These are phyloP conservation scores for Bombus sylvicola DNA, from an alignment of 1,140 invertebrate species.

Conservation along the genomic window DNA sequence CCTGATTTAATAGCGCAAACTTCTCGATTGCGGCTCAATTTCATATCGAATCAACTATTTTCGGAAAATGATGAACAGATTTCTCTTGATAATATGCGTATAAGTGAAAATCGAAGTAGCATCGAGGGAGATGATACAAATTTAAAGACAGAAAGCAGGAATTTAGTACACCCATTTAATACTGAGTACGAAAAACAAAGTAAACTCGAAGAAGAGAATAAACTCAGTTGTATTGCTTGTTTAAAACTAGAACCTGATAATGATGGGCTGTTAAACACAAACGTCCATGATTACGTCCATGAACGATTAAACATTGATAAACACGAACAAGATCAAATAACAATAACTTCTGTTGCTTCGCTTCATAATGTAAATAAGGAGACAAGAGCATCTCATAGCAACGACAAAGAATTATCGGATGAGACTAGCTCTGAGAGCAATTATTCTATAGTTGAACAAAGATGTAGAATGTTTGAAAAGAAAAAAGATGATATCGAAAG, in stretches of 20 bases:
- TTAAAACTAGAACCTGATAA: neutral
- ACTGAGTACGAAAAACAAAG: conserved; percentile 64
- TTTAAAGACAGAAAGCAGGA: neutral
- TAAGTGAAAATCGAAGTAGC: neutral
- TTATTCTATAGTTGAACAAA: conserved; percentile 72
- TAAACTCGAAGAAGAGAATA: conserved; percentile 31
- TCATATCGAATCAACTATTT: conserved; percentile 72
- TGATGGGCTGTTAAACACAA: no score
- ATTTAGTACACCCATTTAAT: conserved; percentile 66
- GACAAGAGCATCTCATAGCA: conserved; percentile 28
- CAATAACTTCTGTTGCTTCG: conserved; percentile 67
- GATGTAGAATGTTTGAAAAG: conserved; percentile 74
- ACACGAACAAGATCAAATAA: conserved; percentile 11
- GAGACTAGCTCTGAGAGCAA: conserved; percentile 40
- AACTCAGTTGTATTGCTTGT: neutral
- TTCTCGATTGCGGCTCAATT: conserved; percentile 71
- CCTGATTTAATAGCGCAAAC: conserved; percentile 66
- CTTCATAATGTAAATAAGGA: conserved; percentile 67
- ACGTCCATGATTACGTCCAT: conserved; percentile 29
- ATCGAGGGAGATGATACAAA: neutral
- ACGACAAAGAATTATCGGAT: conserved; percentile 72
- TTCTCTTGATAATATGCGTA: neutral
- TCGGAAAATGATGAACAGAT: conserved; percentile 47
- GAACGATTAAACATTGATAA: no score
- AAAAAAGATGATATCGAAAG: neutral